phyloP scores from a whole-genome alignment of 37 sponge, comb jelly and placozoan species.

The Oscarella lobularis region DNA sequence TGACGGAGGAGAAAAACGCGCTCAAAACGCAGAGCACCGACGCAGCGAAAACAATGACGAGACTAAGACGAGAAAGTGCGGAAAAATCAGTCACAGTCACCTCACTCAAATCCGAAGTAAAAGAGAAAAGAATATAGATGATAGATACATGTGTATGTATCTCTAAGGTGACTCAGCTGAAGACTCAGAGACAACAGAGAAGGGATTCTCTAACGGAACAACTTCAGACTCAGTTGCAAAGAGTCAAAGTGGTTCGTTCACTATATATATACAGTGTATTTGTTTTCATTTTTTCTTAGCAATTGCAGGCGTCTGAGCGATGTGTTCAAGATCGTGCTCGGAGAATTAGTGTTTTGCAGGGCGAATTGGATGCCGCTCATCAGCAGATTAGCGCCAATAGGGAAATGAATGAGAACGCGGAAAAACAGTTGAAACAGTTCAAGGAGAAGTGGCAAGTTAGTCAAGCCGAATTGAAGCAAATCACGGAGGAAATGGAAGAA shows the following conservation, averaged over 20 bases:
- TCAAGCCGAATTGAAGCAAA: neutral
- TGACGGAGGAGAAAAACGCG: neutral
- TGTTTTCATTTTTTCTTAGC: neutral
- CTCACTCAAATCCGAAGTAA: neutral
- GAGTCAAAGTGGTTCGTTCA: neutral
- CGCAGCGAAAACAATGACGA: neutral
- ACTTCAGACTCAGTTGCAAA: neutral
- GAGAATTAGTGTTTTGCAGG: neutral
- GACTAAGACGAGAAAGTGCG: neutral
- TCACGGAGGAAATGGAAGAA: no score
- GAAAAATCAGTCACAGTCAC: neutral
- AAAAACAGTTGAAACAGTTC: neutral
- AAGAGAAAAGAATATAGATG: neutral
- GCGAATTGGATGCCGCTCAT: neutral
- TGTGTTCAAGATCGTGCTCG: slow-evolving; percentile 1
- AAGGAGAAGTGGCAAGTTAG: neutral
- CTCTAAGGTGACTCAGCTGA: neutral
- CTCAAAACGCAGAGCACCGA: neutral
- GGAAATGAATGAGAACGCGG: neutral
- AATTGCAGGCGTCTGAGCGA: neutral
- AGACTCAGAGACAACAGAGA: neutral
- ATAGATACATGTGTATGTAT: no score
- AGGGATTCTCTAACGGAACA: neutral
- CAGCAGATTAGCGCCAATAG: neutral
- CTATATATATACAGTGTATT: no score